phyloP scores from a whole-genome alignment of 2,113 vertebrate species.

The Brachyhypopomus occidentalis region DNA sequence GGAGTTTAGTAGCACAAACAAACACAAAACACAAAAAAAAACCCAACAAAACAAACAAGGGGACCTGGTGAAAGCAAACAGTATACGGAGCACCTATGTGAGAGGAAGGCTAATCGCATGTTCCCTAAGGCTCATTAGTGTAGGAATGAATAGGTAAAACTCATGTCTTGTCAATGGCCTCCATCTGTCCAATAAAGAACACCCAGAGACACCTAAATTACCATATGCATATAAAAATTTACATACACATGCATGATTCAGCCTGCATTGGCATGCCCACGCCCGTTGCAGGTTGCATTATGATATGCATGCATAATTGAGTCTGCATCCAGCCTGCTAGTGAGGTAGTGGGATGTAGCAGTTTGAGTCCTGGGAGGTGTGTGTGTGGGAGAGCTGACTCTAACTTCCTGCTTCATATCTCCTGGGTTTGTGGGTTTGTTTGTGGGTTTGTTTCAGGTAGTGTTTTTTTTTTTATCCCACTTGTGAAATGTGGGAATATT shows the following conservation, averaged over 20 bases:
- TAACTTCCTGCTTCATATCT: background rate
- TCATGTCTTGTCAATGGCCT: conserved; percentile 8
- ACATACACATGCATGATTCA: no score
- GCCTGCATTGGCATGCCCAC: no score
- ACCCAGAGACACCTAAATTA: conserved; percentile 30
- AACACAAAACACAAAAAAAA: no score
- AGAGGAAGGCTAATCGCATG: background rate
- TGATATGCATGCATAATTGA: no score
- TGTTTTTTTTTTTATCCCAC: no score
- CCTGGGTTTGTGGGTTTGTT: background rate
- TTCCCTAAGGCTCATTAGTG: background rate
- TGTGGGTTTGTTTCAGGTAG: no score
- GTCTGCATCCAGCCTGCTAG: conserved; percentile 15
- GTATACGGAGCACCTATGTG: no score
- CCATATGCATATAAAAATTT: conserved; percentile 39
- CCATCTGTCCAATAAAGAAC: conserved; percentile 9
- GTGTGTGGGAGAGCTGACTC: background rate
- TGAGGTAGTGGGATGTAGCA: conserved; percentile 19
- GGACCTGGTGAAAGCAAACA: no score
- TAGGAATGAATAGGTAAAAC: conserved; percentile 1
- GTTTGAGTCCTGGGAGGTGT: background rate
- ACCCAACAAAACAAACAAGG: no score
- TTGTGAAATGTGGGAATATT: no score
- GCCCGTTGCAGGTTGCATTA: no score
- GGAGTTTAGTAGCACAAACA: no score